Base-by-base conservation (phyloP, 2,113 vertebrate genomes). In the Gymnarchus niloticus region DNA sequence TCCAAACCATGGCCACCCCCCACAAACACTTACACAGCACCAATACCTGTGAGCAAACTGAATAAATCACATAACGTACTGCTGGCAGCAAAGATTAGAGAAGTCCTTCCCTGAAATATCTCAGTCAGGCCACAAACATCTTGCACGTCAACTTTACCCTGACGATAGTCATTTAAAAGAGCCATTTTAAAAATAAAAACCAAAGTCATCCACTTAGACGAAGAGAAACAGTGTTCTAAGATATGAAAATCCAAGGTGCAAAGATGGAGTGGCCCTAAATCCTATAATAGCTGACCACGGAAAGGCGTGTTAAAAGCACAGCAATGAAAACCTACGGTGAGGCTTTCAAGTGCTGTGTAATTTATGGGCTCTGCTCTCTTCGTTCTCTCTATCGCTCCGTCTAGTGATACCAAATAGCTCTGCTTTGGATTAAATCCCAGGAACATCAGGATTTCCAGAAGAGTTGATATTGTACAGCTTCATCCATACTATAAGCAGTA, bases 281-380 rank as follows among this genome's bases (percentile, higher is more conserved):
- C 89, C 37, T 65, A 25, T 92, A 94, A 93, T 91, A 90, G 90
- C 85, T 86, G 83, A 17, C 61, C 77, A 84, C 21, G 90, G 88
- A 56, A 91, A 84, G 85, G 90, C 89, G 91, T 91, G 91, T 93
- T 93, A 93, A 93, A 93, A 92, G 89, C 91, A 91, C 81, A 91
- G 93, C 93, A 92, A 90, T 86, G 86, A 89, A 87, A 93, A 92
- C 88, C 86, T 65, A 46, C 61, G 87, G 85, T 85, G 76, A 51
- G 89, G 89, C 92, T 93, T 94, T 94, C 91, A 94, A 93, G 91
- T 92, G 87, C 78, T 1, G 83, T 85, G 88, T 85, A 90, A 94
- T 93, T 92, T 91, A 93, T 92, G 87, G 85, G 83, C 87, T 85
- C 56, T 56, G 86, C 69, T 89, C 88, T 76, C 92, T 90, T 89